Evolutionary conservation across 1,140 invertebrate genomes (phyloP).

Genomic region (Chironomus striatipennis): DNA sequence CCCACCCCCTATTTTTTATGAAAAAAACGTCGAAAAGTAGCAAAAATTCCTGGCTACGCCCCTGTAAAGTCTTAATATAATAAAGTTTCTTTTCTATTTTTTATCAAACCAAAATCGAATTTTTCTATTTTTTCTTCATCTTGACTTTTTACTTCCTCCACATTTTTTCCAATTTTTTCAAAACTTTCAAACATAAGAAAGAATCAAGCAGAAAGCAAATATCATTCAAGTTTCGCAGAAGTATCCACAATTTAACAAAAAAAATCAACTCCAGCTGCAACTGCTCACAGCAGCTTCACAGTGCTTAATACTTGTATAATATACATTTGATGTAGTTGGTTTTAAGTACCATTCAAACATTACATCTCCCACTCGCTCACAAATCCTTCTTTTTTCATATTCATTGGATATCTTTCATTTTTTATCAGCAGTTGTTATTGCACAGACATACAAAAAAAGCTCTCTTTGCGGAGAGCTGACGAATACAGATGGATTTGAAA

Average conservation of each 20-base stretch:
- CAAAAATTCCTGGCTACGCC: too few species aligned
- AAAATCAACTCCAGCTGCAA: not conserved
- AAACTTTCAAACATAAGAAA: too few species aligned
- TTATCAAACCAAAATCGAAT: too few species aligned
- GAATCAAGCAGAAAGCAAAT: too few species aligned
- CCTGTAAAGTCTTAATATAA: too few species aligned
- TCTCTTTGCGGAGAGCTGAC: not conserved
- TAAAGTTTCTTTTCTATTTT: too few species aligned
- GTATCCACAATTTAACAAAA: not conserved
- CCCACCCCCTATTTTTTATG: too few species aligned
- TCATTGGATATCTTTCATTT: not conserved
- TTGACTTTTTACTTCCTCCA: too few species aligned
- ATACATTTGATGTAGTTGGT: constrained; percentile 20
- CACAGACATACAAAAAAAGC: not conserved
- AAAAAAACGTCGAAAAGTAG: too few species aligned
- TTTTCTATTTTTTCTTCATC: too few species aligned
- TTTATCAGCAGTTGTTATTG: not conserved
- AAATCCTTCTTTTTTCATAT: constrained; percentile 11
- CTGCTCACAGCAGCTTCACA: not conserved
- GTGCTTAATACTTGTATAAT: constrained; percentile 5
- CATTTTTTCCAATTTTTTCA: too few species aligned
- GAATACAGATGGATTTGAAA: constrained; percentile 9
- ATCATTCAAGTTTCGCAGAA: too few species aligned
- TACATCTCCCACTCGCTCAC: not conserved
- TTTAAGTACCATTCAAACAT: not conserved